Evolutionary conservation across 1,140 invertebrate genomes (phyloP).

Genomic region (Heliothis virescens): DNA sequence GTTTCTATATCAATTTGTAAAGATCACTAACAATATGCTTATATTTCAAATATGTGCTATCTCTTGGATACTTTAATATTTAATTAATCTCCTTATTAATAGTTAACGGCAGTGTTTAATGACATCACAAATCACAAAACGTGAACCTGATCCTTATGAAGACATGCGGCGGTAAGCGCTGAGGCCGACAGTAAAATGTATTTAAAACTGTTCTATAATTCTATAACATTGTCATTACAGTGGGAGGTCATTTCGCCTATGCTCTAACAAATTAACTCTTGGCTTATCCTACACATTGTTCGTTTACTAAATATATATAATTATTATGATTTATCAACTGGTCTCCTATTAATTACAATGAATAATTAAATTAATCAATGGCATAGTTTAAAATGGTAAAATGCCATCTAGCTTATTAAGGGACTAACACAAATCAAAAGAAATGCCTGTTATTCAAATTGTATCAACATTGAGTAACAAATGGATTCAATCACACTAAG

Average conservation of each 20-base stretch:
- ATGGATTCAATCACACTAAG: conserved; percentile 35
- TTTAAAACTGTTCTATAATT: not conserved
- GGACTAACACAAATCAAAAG: conserved; percentile 33
- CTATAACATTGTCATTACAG: not conserved
- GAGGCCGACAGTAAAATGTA: conserved; percentile 17
- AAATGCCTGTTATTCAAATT: conserved; percentile 39
- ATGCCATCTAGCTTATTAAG: conserved; percentile 12
- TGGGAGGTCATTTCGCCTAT: not conserved
- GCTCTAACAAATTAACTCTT: conserved; percentile 14
- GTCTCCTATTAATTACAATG: conserved; percentile 27
- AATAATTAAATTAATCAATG: conserved; percentile 35
- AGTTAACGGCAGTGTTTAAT: conserved; percentile 44
- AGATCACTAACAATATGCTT: conserved; percentile 39
- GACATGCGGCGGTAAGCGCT: conserved; percentile 5
- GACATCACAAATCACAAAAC: conserved; percentile 35
- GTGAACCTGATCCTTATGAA: conserved; percentile 14
- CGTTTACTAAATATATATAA: conserved; percentile 12
- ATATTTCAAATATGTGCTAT: conserved; percentile 19
- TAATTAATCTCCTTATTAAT: conserved; percentile 36
- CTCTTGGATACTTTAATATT: conserved; percentile 25
- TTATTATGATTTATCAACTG: conserved; percentile 38
- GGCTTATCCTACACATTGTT: conserved; percentile 43
- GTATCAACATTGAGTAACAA: conserved; percentile 26
- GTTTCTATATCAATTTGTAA: conserved; percentile 36
- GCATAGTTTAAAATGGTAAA: conserved; percentile 32